Evolutionary conservation across 2,797 vertebrate genomes (phyloP), one percentile per base, ranked within the genome.

Genomic region (Smutsia gigantea): DNA sequence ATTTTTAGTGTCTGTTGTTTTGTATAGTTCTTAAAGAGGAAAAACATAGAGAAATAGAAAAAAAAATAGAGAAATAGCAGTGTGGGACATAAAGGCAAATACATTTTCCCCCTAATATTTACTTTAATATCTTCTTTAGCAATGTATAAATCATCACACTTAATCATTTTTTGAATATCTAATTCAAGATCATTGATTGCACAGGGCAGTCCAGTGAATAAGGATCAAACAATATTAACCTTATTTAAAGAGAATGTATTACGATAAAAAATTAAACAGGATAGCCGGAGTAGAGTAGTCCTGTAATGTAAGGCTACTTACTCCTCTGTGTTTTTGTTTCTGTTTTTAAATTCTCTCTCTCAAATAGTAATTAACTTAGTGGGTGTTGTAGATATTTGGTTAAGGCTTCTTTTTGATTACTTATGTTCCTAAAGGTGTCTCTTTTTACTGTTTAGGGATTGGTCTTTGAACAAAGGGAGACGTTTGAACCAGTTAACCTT

Each of bases 1-100:
- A 87, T 96, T 95, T 96, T 91, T 93, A 93, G n/a, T 90, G 27
- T 95, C 37, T 94, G 29, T 87, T 84, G n/a, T 85, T 95, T 96
- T 84, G 9, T 87, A n/a, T 96, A 88, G 79, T 87, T 95, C 78
- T 95, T 89, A 84, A 92, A 92, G 39, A 77, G 66, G 59, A 66
- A 90, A 84, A 89, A 46, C 10, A 46, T 46, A 46, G 46, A 46
- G 46, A 46, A 71, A 49, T 34, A 77, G 46, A 49, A 31, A 79
- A 42, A 53, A 25, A 53, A 23, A 69, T 53, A 91, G 87, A 74
- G 46, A 86, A 92, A 63, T 95, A 75, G 68, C 31, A 64, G 2
- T 88, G 15, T 85, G 39, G 59, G 72, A 5, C n/a, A 72, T 93
- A 17, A 63, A 81, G 42, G 37, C 46, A 85, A 90, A 90, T 10